A percentile compares a stretch with the other conserved stretches of the same genome.
phyloP scores from a whole-genome alignment of 2,888 invertebrate genomes.

The Thymelicus sylvestris region DNA sequence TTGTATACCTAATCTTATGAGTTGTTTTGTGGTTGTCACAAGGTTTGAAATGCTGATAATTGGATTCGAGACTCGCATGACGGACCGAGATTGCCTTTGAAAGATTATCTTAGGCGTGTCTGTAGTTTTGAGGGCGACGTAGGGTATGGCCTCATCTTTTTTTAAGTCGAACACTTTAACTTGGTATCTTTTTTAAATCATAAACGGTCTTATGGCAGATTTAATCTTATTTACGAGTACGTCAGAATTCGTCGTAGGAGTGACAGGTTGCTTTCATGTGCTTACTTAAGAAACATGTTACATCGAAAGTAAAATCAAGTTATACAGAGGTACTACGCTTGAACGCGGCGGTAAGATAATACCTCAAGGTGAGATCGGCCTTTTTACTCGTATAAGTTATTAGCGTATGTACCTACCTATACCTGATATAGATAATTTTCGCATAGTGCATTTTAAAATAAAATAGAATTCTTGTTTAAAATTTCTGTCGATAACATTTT shows the following conservation, averaged over 20 bases:
- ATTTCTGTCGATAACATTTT: too few relatives aligned
- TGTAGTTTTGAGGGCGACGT: conserved; percentile 46
- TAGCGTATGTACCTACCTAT: conserved; percentile 1
- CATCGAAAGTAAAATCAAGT: conserved; percentile 28
- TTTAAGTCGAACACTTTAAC: conserved; percentile 31
- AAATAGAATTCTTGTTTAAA: too few relatives aligned
- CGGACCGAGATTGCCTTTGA: conserved; percentile 50
- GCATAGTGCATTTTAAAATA: neutral
- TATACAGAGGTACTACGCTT: conserved; percentile 25
- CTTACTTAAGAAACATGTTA: conserved; percentile 31
- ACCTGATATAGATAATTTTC: conserved; percentile 2
- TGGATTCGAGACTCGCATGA: conserved; percentile 57
- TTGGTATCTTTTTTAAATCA: conserved; percentile 23
- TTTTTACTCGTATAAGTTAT: conserved; percentile 23
- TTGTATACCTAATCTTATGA: conserved; percentile 47
- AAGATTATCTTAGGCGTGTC: conserved; percentile 48
- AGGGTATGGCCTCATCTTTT: conserved; percentile 38
- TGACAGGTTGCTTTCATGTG: conserved; percentile 20
- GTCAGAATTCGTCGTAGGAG: conserved; percentile 10
- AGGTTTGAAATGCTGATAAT: conserved; percentile 65
- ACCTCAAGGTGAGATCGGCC: conserved; percentile 27
- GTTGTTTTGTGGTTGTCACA: conserved; percentile 66
- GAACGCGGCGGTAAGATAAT: conserved; percentile 27
- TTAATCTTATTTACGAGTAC: conserved; percentile 21
- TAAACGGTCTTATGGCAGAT: conserved; percentile 14